Evolutionary conservation across 2,113 vertebrate species (phyloP).

Genomic region (Heliornis fulica): DNA sequence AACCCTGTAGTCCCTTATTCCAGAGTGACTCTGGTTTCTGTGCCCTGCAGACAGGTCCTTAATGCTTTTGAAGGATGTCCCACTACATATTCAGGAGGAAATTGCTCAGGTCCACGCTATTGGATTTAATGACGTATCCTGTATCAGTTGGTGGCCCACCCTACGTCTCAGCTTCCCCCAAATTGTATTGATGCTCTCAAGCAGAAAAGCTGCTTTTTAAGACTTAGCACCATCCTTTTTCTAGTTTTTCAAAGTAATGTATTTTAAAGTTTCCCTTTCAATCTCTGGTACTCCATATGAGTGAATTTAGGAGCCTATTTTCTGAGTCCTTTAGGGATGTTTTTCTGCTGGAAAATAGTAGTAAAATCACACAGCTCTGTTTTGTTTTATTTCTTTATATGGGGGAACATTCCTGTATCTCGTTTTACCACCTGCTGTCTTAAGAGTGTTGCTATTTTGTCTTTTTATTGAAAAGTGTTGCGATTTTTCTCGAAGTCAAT

Average conservation of each 20-base stretch:
- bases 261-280: slow-evolving; percentile 25
- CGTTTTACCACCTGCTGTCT: slow-evolving; percentile 60
- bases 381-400: slow-evolving; percentile 57
- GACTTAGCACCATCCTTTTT: background rate
- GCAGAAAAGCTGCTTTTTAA: background rate
- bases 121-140: background rate
- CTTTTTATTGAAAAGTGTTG: slow-evolving; percentile 60
- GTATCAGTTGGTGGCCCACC: background rate
- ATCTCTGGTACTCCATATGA: background rate
- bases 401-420: slow-evolving; percentile 56
- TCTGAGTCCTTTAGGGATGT: slow-evolving; percentile 23
- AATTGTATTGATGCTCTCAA: background rate
- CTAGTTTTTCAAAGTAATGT: background rate
- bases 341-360: slow-evolving; percentile 31
- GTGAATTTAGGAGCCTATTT: slow-evolving; percentile 28
- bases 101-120: background rate
- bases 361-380: slow-evolving; percentile 35
- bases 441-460: slow-evolving; percentile 51
- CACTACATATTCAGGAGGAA: background rate
- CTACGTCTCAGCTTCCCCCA: background rate
- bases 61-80: background rate
- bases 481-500: slow-evolving; percentile 44
- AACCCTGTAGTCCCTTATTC: background rate
- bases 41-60: background rate
- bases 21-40: background rate